Evolutionary conservation across 92 coral and sea anemone species (phyloP).

Genomic region (Desmophyllum pertusum): DNA sequence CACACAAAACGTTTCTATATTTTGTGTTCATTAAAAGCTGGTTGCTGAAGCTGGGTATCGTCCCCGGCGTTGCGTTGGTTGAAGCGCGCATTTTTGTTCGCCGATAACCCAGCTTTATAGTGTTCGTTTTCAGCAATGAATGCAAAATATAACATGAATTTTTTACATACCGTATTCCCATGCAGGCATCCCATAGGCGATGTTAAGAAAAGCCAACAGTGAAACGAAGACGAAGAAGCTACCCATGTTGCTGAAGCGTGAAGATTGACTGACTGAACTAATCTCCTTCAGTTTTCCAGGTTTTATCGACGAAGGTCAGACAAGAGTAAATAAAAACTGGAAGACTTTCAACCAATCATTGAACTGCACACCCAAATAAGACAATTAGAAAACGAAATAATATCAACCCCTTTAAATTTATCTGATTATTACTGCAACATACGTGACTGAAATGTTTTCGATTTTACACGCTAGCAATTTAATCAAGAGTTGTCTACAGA

Average conservation of each 20-base stretch:
- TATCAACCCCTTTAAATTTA: neutral
- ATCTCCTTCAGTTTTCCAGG: no score
- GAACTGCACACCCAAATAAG: neutral
- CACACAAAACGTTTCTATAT: neutral
- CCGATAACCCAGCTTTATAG: no score
- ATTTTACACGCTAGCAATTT: neutral
- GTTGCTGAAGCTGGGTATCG: neutral
- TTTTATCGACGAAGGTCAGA: neutral
- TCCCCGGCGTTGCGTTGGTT: neutral
- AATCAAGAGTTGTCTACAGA: neutral
- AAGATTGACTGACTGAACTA: neutral
- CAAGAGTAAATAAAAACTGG: neutral
- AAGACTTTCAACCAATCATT: neutral
- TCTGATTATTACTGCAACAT: neutral
- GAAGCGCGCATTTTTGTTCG: neutral
- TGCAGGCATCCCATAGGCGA: conserved; percentile 7
- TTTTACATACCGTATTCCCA: conserved; percentile 29
- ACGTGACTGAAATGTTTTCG: neutral
- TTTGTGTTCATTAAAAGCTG: neutral
- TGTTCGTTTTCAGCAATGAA: neutral
- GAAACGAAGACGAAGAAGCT: neutral
- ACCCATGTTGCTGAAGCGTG: conserved; percentile 5
- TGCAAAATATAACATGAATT: neutral
- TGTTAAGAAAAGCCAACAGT: neutral
- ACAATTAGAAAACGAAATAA: neutral